A percentile compares a stretch with the other conserved stretches of the same genome.
phyloP scores from a whole-genome alignment of 2,113 vertebrate genomes.

The Phalacrocorax carbo region DNA sequence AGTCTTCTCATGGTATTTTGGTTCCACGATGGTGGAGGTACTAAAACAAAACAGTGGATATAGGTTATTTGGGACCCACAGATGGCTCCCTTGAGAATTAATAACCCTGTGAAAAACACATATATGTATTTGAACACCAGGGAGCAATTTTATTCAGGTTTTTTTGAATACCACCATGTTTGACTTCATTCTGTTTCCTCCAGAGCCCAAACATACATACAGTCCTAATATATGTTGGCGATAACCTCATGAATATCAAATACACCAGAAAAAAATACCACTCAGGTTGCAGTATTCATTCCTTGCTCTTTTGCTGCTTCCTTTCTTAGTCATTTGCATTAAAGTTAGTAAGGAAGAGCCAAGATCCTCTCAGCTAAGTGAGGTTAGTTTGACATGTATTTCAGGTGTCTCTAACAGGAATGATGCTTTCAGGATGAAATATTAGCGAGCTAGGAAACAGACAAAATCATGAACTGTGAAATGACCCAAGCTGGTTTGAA shows the following conservation, averaged over 20 bases:
- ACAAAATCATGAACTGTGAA: background rate
- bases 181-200: background rate
- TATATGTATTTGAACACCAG: background rate
- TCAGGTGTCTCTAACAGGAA: background rate
- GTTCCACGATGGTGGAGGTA: background rate
- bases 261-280: background rate
- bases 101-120: background rate
- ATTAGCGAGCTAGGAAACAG: background rate
- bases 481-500: background rate
- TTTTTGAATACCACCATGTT: background rate
- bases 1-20: constrained; percentile 30
- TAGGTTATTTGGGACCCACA: constrained; percentile 9
- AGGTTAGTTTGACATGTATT: background rate
- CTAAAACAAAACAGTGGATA: constrained; percentile 22
- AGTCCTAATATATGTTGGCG: background rate
- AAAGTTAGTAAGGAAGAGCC: background rate
- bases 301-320: background rate
- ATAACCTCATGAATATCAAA: background rate
- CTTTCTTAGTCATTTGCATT: background rate
- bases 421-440: background rate
- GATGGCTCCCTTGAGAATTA: constrained; percentile 14
- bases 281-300: background rate
- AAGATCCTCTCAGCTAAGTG: background rate
- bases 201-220: background rate
- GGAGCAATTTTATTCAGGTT: background rate